These are phyloP conservation scores for Sclerodermus sp. DNA, from an alignment of 2,888 invertebrate species.

Conservation along the genomic window DNA sequence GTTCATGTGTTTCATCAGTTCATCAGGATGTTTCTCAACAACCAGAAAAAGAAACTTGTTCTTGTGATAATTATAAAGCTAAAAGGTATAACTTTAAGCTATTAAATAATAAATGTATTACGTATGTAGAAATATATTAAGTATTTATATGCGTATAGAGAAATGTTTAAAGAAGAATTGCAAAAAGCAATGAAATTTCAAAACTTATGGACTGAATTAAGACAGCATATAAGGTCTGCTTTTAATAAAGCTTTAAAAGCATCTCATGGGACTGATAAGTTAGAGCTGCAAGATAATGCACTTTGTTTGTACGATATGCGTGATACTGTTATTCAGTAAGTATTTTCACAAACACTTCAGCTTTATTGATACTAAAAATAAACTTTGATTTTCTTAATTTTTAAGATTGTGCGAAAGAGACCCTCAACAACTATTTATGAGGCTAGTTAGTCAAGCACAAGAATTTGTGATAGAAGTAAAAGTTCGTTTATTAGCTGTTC, in stretches of 20 bases:
- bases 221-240: constrained; percentile 56
- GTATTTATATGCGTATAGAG: constrained; percentile 24
- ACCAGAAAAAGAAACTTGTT: constrained; percentile 34
- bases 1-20: constrained; percentile 1
- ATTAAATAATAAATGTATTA: neutral
- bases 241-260: constrained; percentile 53
- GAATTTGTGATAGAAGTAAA: constrained; percentile 69
- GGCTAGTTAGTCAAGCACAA: constrained; percentile 66
- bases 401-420: constrained; percentile 62
- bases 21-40: neutral
- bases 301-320: constrained; percentile 45
- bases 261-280: constrained; percentile 29
- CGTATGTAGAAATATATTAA: neutral
- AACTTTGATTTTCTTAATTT: constrained; percentile 4
- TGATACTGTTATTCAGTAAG: constrained; percentile 59
- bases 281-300: constrained; percentile 32
- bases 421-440: constrained; percentile 67
- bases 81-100: constrained; percentile 37
- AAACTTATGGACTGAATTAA: constrained; percentile 59
- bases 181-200: constrained; percentile 57
- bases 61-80: constrained; percentile 44
- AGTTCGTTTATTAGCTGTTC: constrained; percentile 61
- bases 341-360: constrained; percentile 1
- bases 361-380: neutral
- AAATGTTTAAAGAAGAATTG: constrained; percentile 48